Base-by-base conservation (phyloP, 1,140 invertebrate genomes). In the Cyrtorhinus lividipennis region DNA sequence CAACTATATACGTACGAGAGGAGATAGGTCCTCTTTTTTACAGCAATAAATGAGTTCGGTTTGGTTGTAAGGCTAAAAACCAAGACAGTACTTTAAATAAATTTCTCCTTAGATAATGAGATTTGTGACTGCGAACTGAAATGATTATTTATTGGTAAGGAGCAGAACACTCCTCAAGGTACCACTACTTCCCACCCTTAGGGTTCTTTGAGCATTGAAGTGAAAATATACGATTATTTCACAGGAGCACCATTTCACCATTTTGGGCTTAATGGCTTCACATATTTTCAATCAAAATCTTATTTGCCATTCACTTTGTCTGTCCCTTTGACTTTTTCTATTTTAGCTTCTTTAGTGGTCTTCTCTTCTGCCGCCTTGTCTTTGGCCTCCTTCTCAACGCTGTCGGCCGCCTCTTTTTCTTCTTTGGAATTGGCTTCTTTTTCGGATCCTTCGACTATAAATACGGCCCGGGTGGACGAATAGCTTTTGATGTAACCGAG, bases 401-500 rank as follows among this genome's bases (percentile, higher is more conserved):
- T 53, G 10, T 53, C 48, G 10, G 10, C 48, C 10, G 10, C 20
- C 12, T 53, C 48, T 20, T 53, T 53, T 22, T 53, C 48, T 5
- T 53, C 48, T 22, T 20, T 53, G 5, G 48, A 53, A 20, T 53
- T 53, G 8, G 12, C 20, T 20, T 53, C 48, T 22, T 53, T 53
- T 53, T 53, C 56, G 8, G 56, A 12, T 24, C 10, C 20, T 58
- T 58, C 20, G 22, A 25, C 23, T 5, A 8, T 5, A 70, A 89
- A 79, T 59, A 84, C 83, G 70, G 85, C 85, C 61, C 87, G 80
- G 45, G 86, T 83, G 65, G 84, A 88, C 72, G 85, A 80, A 69
- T 86, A 89, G 68, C 82, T 78, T 73, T 81, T 86, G 68, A 80
- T 80, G 74, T 88, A 90, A 64, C 86, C 85, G 68, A 90, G 78